Conservation (phyloP, 2,113 vertebrate genomes). For the Cygnus buccinator region DNA sequence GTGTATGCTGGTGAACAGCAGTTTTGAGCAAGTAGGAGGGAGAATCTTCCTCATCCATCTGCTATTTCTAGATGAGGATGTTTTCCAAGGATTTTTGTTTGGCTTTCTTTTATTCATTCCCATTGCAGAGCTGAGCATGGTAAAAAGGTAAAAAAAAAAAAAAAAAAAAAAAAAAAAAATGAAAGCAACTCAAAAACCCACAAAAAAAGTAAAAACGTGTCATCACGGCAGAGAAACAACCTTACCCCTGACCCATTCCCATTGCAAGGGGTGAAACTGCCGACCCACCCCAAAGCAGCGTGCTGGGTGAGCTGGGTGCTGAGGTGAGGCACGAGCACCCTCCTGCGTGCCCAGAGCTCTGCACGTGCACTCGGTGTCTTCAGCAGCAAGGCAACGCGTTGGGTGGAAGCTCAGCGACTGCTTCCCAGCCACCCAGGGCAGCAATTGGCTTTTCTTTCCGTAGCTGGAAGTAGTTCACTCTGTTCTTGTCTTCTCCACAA, state of each 20-base stretch:
- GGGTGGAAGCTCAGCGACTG: background rate
- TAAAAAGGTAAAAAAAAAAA: background rate
- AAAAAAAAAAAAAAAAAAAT: background rate
- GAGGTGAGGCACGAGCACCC: too few species aligned
- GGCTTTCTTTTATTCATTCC: background rate
- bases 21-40: background rate
- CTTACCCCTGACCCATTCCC: background rate
- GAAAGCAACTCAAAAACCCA: too few species aligned
- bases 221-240: background rate
- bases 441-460: background rate
- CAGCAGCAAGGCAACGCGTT: background rate
- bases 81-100: background rate
- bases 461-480: background rate
- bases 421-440: background rate
- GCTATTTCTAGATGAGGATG: background rate
- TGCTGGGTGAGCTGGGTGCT: background rate
- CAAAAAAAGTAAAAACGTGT: too few species aligned
- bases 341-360: background rate
- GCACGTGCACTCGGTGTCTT: background rate
- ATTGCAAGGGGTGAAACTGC: fast-evolving
- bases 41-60: background rate
- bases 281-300: background rate
- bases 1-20: background rate
- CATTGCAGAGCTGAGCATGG: background rate
- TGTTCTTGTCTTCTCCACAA: background rate